Conservation (phyloP, 2,888 invertebrate genomes). For the Agrypnus murinus region DNA sequence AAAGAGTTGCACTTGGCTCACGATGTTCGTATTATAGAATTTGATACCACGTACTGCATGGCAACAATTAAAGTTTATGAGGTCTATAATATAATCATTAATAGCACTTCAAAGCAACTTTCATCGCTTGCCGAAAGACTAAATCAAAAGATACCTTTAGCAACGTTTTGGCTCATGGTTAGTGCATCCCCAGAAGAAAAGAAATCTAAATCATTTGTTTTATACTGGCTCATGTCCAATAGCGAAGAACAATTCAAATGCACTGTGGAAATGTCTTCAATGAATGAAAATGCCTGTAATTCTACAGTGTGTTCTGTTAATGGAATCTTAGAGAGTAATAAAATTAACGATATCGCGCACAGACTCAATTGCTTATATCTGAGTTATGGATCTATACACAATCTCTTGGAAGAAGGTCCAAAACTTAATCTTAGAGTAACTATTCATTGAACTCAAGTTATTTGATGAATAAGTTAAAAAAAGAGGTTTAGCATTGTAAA, state of each 20-base stretch:
- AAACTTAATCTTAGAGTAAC: conserved; percentile 65
- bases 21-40: conserved; percentile 61
- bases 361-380: conserved; percentile 64
- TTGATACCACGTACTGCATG: conserved; percentile 62
- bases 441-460: conserved; percentile 60
- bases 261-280: conserved; percentile 66
- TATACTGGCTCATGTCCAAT: conserved; percentile 67
- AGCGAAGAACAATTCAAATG: conserved; percentile 62
- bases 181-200: conserved; percentile 62
- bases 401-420: conserved; percentile 63
- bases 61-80: conserved; percentile 65
- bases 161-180: conserved; percentile 68
- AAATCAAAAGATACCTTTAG: conserved; percentile 61
- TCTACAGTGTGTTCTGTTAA: conserved; percentile 65
- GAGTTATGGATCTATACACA: conserved; percentile 61
- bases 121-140: conserved; percentile 62
- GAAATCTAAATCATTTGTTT: conserved; percentile 58
- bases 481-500: no score
- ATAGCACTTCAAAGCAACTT: conserved; percentile 54
- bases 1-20: conserved; percentile 61
- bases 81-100: conserved; percentile 58
- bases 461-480: no score
- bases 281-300: conserved; percentile 60
- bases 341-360: conserved; percentile 59
- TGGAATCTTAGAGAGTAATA: conserved; percentile 59